Base-by-base conservation (phyloP, 2,113 vertebrate species). In the Antechinus flavipes region DNA sequence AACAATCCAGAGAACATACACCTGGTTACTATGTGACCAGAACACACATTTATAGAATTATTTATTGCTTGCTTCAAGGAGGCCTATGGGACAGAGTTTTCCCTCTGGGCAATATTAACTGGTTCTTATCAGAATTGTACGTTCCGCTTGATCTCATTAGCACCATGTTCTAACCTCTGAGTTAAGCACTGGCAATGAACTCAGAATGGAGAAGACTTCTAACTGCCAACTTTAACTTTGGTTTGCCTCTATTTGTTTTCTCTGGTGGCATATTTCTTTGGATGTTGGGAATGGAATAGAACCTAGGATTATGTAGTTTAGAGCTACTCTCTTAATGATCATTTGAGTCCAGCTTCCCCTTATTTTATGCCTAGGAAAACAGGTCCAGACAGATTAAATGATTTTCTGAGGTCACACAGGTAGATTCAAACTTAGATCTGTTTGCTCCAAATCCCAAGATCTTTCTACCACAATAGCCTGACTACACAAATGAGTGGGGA, bases 301-400 rank as follows among this genome's bases (percentile, higher is more conserved):
- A 68, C 30, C 30, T 42, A 84, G 19, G n/a, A 22, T 84, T 7
- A 84, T 8, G 8, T 23, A 23, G 16, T 42, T 84, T 84, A 84
- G 16, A 42, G n/a, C 7, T 42, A 8, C 14, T n/a, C 12, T 6
- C 35, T 35, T 35, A n/a, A n/a, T n/a, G 61, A n/a, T n/a, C 35
- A n/a, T 76, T 19, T 76, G 35, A n/a, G 14, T 76, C 14, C n/a
- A n/a, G 35, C 12, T 1, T 19, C 47, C 6, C 1, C 10, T 91
- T 14, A 91, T 97, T 96, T 93, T 53, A 93, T 1, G 58, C 56
- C 26, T 49, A 24, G 68, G 50, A 9, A 92, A 91, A 54, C 54
- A 92, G 8, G 47, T 46, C 46, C 25, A 91, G 24, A 92, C 46
- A 91, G 26, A 91, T 92, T 58, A 1, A 84, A 9, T 94, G 91